Conservation (phyloP, 2,888 invertebrate species). For the Ochropleura plecta region DNA sequence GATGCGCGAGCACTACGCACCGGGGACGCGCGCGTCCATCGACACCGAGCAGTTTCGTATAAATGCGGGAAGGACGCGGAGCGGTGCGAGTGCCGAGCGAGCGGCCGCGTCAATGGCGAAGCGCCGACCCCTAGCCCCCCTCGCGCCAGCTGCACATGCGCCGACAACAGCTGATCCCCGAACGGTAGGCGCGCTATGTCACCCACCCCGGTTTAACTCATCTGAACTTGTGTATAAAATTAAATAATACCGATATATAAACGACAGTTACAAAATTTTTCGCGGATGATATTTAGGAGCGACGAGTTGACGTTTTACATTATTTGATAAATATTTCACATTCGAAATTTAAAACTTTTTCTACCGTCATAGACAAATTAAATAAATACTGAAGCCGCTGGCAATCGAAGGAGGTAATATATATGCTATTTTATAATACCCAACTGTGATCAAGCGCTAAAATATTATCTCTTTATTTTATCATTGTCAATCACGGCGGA, state of each 20-base stretch:
- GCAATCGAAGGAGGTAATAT: constrained; percentile 28
- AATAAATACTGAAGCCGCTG: constrained; percentile 6
- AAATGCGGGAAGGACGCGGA: constrained; percentile 74
- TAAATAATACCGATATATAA: constrained; percentile 63
- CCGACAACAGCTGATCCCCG: constrained; percentile 86
- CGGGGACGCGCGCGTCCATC: constrained; percentile 74
- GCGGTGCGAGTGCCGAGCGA: constrained; percentile 65
- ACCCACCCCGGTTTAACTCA: constrained; percentile 74
- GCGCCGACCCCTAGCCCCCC: constrained; percentile 71
- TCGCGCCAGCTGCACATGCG: constrained; percentile 86
- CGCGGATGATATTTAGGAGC: constrained; percentile 64
- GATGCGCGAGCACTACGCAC: constrained; percentile 68
- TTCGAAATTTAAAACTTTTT: constrained; percentile 57
- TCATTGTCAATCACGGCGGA: constrained; percentile 33
- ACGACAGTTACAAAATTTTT: constrained; percentile 61
- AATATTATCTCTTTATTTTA: constrained; percentile 7
- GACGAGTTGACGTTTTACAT: constrained; percentile 66
- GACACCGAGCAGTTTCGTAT: constrained; percentile 70
- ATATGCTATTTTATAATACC: background rate
- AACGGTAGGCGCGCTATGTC: constrained; percentile 74
- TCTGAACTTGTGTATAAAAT: constrained; percentile 68
- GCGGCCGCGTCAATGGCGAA: constrained; percentile 78
- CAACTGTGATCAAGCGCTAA: background rate
- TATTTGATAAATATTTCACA: constrained; percentile 48
- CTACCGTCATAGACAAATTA: constrained; percentile 16